Evolutionary conservation across 1,140 invertebrate species (phyloP).

Genomic region (Diabrotica undecimpunctata): DNA sequence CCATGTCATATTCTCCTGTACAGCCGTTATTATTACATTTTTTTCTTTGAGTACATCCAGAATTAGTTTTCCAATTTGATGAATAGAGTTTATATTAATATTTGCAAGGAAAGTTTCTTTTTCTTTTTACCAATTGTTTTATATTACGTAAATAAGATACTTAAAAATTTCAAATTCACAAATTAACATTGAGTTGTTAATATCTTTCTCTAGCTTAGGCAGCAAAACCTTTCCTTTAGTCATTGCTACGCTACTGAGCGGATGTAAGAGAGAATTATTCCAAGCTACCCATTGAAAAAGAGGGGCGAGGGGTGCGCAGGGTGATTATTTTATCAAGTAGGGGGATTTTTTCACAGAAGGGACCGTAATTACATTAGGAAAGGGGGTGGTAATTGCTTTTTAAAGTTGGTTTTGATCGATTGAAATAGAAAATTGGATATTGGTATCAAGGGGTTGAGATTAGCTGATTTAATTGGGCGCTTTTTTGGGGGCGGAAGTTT

Average conservation of each 20-base stretch:
- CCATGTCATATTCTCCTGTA: too few species aligned
- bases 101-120: too few species aligned
- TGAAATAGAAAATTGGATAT: slow-evolving; percentile 10
- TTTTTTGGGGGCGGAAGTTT: neutral
- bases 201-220: too few species aligned
- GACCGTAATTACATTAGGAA: slow-evolving; percentile 15
- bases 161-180: too few species aligned
- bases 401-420: slow-evolving; percentile 10
- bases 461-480: neutral
- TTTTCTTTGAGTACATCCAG: too few species aligned
- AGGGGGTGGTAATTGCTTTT: slow-evolving; percentile 15
- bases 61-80: too few species aligned
- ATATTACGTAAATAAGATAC: too few species aligned
- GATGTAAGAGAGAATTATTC: neutral
- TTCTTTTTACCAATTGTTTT: too few species aligned
- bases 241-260: neutral
- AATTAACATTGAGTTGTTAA: too few species aligned
- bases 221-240: too few species aligned
- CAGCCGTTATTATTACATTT: too few species aligned
- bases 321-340: slow-evolving; percentile 9
- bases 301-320: neutral
- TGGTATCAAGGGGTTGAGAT: slow-evolving; percentile 3
- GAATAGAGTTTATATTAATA: too few species aligned
- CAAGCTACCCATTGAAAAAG: neutral
- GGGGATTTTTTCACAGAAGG: slow-evolving; percentile 12